A percentile compares a stretch with the other conserved stretches of the same genome.
Evolutionary conservation across 2,113 vertebrate genomes (phyloP).

Genomic region (Macrotis lagotis): DNA sequence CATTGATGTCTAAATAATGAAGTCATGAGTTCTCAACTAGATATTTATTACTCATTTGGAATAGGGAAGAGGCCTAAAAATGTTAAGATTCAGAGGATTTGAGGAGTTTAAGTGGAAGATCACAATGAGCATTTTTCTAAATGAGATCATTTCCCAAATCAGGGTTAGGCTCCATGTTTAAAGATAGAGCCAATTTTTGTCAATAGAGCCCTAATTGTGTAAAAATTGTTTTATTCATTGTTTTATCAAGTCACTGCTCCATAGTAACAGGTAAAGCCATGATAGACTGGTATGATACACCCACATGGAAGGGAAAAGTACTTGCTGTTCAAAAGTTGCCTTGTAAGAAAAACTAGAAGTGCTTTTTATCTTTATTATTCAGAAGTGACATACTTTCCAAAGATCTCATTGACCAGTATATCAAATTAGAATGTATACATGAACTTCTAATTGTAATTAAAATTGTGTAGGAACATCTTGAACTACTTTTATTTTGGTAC

Average conservation of each 20-base stretch:
- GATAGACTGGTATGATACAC: conserved; percentile 86
- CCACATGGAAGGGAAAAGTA: conserved; percentile 83
- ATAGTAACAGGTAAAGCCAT: conserved; percentile 84
- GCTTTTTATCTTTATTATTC: conserved; percentile 85
- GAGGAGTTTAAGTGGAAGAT: conserved; percentile 69
- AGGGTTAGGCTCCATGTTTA: conserved; percentile 75
- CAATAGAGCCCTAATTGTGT: conserved; percentile 81
- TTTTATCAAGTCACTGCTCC: conserved; percentile 82
- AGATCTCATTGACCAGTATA: conserved; percentile 81
- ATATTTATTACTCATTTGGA: not conserved
- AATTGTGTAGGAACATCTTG: conserved; percentile 85
- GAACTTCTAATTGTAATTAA: conserved; percentile 86
- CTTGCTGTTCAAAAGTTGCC: conserved; percentile 88
- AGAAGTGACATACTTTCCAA: conserved; percentile 83
- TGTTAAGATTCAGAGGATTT: conserved; percentile 20
- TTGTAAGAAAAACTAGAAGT: conserved; percentile 86
- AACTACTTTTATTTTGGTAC: conserved; percentile 89
- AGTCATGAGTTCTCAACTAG: conserved; percentile 5
- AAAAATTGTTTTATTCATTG: conserved; percentile 79
- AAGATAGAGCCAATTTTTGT: conserved; percentile 69
- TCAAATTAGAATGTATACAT: conserved; percentile 84
- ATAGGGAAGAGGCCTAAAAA: conserved; percentile 11
- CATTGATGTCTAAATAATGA: not conserved
- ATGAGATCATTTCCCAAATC: conserved; percentile 75
- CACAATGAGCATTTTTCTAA: conserved; percentile 68